Base-by-base conservation (phyloP, 2,888 invertebrate species). In the Dryobotodes eremita region DNA sequence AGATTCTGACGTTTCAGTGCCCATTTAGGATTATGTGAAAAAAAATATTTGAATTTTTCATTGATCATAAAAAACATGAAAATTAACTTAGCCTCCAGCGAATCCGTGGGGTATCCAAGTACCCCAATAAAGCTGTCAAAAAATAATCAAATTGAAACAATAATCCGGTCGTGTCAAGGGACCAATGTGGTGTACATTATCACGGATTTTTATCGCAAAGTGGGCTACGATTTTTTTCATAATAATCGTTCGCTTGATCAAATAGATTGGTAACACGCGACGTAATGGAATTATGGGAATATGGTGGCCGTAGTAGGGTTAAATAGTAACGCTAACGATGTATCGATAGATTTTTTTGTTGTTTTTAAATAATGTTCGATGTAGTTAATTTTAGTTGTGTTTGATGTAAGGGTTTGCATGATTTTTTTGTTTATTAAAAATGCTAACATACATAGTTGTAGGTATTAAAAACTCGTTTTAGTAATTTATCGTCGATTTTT, bases 161-260 rank as follows among this genome's bases (percentile, higher is more conserved):
- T 83, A 83, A 89, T 80, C 77, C 75, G 53, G 36, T 62, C 75
- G 70, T 78, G 85, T 76, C 72, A 66, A 59, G 79, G 79, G 71
- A 73, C 65, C 70, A 75, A 81, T 80, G 62, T 83, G 36, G 74
- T 74, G 62, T 76, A 85, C 84, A 83, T 88, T 88, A 89, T 88
- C 88, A 79, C 77, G 77, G 85, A 85, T 89, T 86, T 50, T 89
- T 85, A 88, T 88, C 88, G 75, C 42, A 65, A 84, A 87, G 72
- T 82, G 78, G 76, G 64, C 77, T 74, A 70, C 70, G 10, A 64
- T 76, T 78, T 77, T 84, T 85, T 85, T 65, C n/a, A 80, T 86
- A 83, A 85, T 86, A 88, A 88, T 89, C 74, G 53, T 83, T 81
- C 64, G 48, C 50, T 61, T 75, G 85, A 88, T 88, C 71, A 36